These are phyloP conservation scores for Ophion obscuratus DNA, from an alignment of 2,888 invertebrate genomes.

Conservation along the genomic window DNA sequence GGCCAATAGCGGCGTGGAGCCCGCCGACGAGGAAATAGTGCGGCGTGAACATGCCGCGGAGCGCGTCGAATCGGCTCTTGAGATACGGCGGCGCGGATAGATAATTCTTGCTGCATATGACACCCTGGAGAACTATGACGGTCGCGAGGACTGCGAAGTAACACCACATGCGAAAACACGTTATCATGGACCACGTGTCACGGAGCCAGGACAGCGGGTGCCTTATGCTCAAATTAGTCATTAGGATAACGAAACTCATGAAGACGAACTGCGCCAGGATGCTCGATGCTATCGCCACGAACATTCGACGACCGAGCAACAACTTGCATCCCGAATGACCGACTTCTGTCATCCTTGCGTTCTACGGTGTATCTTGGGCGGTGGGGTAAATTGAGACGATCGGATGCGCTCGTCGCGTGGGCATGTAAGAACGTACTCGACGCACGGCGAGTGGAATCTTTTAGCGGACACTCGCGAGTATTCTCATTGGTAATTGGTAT, in stretches of 20 bases:
- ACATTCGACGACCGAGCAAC: slow-evolving; percentile 86
- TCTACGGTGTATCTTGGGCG: background rate
- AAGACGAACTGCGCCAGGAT: slow-evolving; percentile 83
- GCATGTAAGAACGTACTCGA: background rate
- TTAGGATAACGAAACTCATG: slow-evolving; percentile 77
- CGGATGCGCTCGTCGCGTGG: background rate
- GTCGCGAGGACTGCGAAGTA: slow-evolving; percentile 87
- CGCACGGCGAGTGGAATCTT: background rate
- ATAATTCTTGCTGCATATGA: slow-evolving; percentile 89
- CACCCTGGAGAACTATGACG: slow-evolving; percentile 89
- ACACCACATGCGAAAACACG: slow-evolving; percentile 88
- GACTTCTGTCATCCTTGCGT: slow-evolving; percentile 54
- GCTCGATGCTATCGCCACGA: slow-evolving; percentile 87
- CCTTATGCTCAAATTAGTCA: slow-evolving; percentile 87
- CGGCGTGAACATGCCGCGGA: slow-evolving; percentile 87
- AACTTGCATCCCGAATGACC: slow-evolving; percentile 84
- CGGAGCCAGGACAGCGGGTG: slow-evolving; percentile 89
- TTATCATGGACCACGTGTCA: slow-evolving; percentile 86
- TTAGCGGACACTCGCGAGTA: background rate
- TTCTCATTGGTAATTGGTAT: background rate
- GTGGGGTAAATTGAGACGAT: background rate
- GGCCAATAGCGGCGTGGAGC: slow-evolving; percentile 88
- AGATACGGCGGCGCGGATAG: slow-evolving; percentile 87
- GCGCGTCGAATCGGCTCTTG: slow-evolving; percentile 88
- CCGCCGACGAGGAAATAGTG: slow-evolving; percentile 86